Conservation (phyloP, 2,797 vertebrate species). For the Spheniscus humboldti region DNA sequence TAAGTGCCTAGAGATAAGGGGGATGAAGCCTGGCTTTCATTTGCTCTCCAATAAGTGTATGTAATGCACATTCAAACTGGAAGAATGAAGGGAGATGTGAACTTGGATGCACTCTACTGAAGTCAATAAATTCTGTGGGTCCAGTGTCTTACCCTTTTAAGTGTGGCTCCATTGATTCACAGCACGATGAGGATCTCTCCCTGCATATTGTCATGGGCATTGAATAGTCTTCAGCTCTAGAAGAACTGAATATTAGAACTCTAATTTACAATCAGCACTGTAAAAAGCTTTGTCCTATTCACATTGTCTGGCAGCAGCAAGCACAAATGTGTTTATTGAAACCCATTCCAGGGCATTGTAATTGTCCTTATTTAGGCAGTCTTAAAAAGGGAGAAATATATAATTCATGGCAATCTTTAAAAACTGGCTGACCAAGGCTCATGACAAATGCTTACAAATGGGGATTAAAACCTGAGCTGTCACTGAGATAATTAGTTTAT, state of each 20-base stretch:
- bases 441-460: slow-evolving; percentile 44
- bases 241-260: slow-evolving; percentile 8
- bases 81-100: not conserved
- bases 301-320: slow-evolving; percentile 27
- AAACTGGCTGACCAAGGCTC: slow-evolving; percentile 36
- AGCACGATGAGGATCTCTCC: not conserved
- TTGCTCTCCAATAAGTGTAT: not conserved
- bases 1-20: not conserved
- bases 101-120: not conserved
- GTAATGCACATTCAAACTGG: not conserved
- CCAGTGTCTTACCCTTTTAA: not conserved
- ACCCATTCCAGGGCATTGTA: slow-evolving; percentile 21
- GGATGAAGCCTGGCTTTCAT: not conserved
- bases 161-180: not conserved
- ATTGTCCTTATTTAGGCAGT: slow-evolving; percentile 57
- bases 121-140: not conserved
- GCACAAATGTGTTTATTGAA: slow-evolving; percentile 43
- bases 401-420: slow-evolving; percentile 36
- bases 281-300: slow-evolving; percentile 35
- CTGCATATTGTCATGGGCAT: not conserved
- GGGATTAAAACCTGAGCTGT: slow-evolving; percentile 52
- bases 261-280: slow-evolving; percentile 23
- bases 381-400: slow-evolving; percentile 30
- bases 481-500: slow-evolving; percentile 60
- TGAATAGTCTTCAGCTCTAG: not conserved